These are phyloP conservation scores for Moxostoma hubbsi DNA, from an alignment of 2,797 vertebrate genomes.

Conservation along the genomic window DNA sequence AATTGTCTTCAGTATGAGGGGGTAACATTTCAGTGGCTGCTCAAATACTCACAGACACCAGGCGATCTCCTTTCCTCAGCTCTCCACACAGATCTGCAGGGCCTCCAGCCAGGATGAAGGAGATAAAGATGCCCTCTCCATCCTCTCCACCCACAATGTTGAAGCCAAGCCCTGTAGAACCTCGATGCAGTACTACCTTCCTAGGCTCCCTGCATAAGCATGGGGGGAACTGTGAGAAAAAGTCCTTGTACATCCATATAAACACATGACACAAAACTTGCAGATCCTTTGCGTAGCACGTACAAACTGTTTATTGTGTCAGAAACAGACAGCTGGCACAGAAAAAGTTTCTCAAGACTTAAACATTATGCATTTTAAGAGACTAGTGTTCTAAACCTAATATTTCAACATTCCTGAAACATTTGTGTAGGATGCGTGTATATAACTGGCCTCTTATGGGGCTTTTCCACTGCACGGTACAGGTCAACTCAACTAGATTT, in stretches of 20 bases:
- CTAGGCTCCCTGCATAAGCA: constrained; percentile 84
- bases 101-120: constrained; percentile 96
- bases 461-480: no score
- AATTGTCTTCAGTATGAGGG: neutral
- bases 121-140: constrained; percentile 98
- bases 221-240: no score
- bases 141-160: constrained; percentile 98
- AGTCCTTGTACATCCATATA: neutral
- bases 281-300: neutral
- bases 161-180: constrained; percentile 94
- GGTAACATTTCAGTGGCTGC: neutral
- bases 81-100: constrained; percentile 96
- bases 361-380: neutral
- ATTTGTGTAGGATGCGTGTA: neutral
- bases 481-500: no score
- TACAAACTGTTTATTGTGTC: neutral
- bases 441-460: constrained; percentile 32
- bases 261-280: constrained; percentile 1
- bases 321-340: neutral
- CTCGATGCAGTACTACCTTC: constrained; percentile 91
- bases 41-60: constrained; percentile 85
- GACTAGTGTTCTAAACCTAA: neutral
- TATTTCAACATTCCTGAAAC: neutral
- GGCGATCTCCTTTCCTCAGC: constrained; percentile 93
- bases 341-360: no score